Percentiles rank a stretch among this genome's conserved stretches.
Conservation (phyloP, 2,888 invertebrate species). For the Bellardia bayeri region DNA sequence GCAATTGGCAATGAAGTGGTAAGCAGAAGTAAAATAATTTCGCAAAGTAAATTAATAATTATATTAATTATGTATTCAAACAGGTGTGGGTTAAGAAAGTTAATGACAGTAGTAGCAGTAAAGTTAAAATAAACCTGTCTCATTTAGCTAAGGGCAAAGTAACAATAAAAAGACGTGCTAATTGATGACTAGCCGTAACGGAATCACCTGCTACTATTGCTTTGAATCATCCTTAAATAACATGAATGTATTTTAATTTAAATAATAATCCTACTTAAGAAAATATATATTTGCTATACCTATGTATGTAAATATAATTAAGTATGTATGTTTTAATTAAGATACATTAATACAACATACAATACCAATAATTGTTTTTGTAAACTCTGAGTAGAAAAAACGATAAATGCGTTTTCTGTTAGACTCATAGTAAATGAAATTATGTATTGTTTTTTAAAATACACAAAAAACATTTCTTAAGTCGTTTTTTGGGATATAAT, state of each 20-base stretch:
- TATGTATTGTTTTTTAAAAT: neutral
- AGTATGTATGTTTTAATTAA: neutral
- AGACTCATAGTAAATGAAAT: neutral
- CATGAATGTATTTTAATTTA: conserved; percentile 14
- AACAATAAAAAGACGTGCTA: conserved; percentile 93
- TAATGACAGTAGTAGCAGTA: conserved; percentile 87
- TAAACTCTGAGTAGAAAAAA: neutral
- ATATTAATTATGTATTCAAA: conserved; percentile 77
- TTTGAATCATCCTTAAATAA: conserved; percentile 22
- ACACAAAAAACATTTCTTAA: neutral
- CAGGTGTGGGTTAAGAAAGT: conserved; percentile 96
- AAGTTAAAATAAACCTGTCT: conserved; percentile 92
- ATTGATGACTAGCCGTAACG: conserved; percentile 84
- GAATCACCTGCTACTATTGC: conserved; percentile 21
- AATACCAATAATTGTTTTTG: neutral
- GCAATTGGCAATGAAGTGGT: conserved; percentile 96
- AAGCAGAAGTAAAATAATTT: conserved; percentile 77
- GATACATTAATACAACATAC: neutral
- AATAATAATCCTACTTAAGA: conserved; percentile 17
- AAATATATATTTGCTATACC: conserved; percentile 26
- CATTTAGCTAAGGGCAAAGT: conserved; percentile 95
- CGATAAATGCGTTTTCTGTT: neutral
- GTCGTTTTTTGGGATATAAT: neutral
- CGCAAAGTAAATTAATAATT: neutral
- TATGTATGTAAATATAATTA: conserved; percentile 33